Evolutionary conservation across 2,113 vertebrate genomes (phyloP), one percentile per base, ranked within the genome.

Genomic region (Tragelaphus buxtoni): DNA sequence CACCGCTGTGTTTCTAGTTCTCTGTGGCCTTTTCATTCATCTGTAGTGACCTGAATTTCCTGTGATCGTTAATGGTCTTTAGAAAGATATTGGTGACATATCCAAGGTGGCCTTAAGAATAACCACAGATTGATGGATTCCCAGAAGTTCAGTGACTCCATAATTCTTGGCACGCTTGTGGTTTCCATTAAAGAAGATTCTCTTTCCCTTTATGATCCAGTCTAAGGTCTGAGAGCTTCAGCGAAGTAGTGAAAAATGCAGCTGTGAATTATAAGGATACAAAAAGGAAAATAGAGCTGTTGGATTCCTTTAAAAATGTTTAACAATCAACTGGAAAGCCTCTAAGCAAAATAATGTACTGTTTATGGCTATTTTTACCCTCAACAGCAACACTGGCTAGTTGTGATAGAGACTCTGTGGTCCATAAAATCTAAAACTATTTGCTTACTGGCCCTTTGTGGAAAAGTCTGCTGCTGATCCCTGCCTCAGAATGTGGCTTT

Each of bases 171-270:
- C 61, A 97, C 45, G 65, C 26, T 65, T 86, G 9, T 85, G 35
- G 51, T 81, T 88, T 93, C 87, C 79, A 63, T 88, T 90, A 51
- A 84, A 89, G n/a, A 91, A 94, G 32, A 82, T 94, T 96, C 22
- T 53, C 17, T 92, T 96, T 96, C 82, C 58, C 39, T 56, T 89
- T 89, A 60, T 69, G 42, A 82, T 90, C 39, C 28, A 55, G 26
- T n/a, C 39, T 95, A 17, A 90, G 35, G 56, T 74, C 30, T 76
- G 20, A 79, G 32, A 85, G 18, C 6, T 94, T 92, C 58, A 77
- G 3, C 28, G 24, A 76, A 9, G 7, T 12, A 39, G 30, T 65
- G 7, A 77, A 76, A 94, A 94, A 85, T 39, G 16, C 9, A 88
- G 65, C 10, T 42, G 47, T 72, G 79, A 89, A 74, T 82, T 88